A percentile compares a stretch with the other conserved stretches of the same genome.
Conservation (phyloP, 2,888 invertebrate genomes). For the Drosophila paramelanica region DNA sequence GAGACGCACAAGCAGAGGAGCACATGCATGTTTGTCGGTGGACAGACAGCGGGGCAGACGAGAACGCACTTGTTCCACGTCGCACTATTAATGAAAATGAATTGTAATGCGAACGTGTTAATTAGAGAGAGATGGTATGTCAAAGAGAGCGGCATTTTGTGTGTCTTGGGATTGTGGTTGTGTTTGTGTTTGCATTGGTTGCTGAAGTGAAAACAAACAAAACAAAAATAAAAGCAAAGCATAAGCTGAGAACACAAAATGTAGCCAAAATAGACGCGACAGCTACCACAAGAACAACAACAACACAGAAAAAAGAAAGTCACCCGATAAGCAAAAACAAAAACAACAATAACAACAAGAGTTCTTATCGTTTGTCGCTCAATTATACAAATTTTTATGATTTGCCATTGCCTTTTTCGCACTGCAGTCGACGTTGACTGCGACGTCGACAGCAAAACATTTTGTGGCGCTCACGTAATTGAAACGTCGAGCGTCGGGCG, state of each 20-base stretch:
- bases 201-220: constrained; percentile 58
- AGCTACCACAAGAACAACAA: constrained; percentile 19
- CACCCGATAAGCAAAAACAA: constrained; percentile 35
- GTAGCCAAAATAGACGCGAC: constrained; percentile 50
- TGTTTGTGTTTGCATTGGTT: constrained; percentile 37
- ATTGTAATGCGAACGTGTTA: constrained; percentile 74
- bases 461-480: constrained; percentile 68
- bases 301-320: constrained; percentile 47
- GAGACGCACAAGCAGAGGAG: not conserved
- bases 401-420: constrained; percentile 50
- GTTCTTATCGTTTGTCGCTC: constrained; percentile 71
- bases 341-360: constrained; percentile 26
- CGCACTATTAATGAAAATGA: constrained; percentile 75
- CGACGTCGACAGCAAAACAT: constrained; percentile 16
- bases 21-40: constrained; percentile 3
- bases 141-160: constrained; percentile 30
- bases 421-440: constrained; percentile 34
- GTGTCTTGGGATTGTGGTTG: constrained; percentile 19
- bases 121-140: constrained; percentile 49
- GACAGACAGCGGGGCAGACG: constrained; percentile 34
- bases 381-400: constrained; percentile 69
- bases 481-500: constrained; percentile 53
- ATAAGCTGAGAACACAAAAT: constrained; percentile 43
- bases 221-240: constrained; percentile 33
- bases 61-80: constrained; percentile 61